Base-by-base conservation (phyloP, 2,797 vertebrate species). In the Lutjanus campechanus region DNA sequence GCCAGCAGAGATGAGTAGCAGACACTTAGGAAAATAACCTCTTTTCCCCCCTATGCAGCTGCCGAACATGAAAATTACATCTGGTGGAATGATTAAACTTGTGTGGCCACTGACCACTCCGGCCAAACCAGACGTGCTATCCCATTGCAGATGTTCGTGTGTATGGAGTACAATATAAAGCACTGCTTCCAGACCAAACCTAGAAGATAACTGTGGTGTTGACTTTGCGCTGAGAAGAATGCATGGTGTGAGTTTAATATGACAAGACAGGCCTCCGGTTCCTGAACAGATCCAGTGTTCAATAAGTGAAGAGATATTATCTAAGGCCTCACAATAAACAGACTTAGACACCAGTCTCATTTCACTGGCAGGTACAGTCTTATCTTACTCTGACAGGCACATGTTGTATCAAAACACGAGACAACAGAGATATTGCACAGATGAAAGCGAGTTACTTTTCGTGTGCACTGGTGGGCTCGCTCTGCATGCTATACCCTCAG, bases 1-100 rank as follows among this genome's bases (percentile, higher is more conserved):
- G 70, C 73, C 81, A 83, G 79, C 73, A 84, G 79, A 86, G 88
- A 89, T 64, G 79, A 93, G 77, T 66, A 86, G 87, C 80, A 92
- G 88, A 91, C 85, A 68, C 82, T 91, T 85, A 85, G 71, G 72
- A 87, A 94, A 94, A 92, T 70, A 85, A 75, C 19, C 64, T 15
- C 62, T 73, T 55, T 6, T 25, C 54, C 63, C 29, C 29, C 25
- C 58, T 0, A 46, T 50, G 72, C 77, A 84, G 88, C 87, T 75
- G 85, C 76, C 4, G 64, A 91, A 93, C 85, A 86, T 76, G 78
- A 84, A 88, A 84, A 86, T 74, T 64, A 81, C 83, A 88, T 92
- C 89, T 93, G 89, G 73, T 7, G 40, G 73, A 83, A 46, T 12
- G 66, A 91, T 91, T 87, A 81, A 66, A 90, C 75, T 71, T 84